Evolutionary conservation across 1,140 invertebrate species (phyloP).

Genomic region (Aphaenogaster rudis): DNA sequence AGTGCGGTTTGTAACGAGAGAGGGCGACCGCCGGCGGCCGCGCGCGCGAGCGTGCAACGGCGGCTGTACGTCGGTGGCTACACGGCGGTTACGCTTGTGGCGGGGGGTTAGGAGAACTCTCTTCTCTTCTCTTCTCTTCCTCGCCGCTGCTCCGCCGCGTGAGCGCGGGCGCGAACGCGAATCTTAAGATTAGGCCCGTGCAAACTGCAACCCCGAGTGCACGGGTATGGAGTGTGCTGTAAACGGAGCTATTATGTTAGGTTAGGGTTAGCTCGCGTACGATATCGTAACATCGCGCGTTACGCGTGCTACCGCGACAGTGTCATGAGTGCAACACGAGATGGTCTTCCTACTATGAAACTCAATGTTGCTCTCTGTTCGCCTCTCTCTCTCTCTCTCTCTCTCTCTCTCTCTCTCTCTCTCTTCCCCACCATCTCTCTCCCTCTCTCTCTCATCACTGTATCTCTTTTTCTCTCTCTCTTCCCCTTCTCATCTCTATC

Average conservation of each 20-base stretch:
- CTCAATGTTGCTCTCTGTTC: conserved; percentile 32
- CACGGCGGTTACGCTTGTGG: conserved; percentile 20
- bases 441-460: no score
- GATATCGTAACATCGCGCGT: conserved; percentile 63
- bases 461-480: background rate
- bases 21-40: conserved; percentile 14
- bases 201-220: no score
- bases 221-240: background rate
- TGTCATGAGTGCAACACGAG: conserved; percentile 77
- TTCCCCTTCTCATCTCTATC: background rate
- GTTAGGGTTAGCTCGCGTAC: conserved; percentile 33
- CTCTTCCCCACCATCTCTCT: no score
- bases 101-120: conserved; percentile 2
- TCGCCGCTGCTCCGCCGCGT: conserved; percentile 1
- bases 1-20: conserved; percentile 42
- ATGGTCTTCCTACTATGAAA: conserved; percentile 58
- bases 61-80: background rate
- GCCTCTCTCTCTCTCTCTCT: conserved; percentile 10
- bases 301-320: conserved; percentile 78
- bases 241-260: background rate
- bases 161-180: conserved; percentile 17
- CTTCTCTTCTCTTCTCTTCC: background rate
- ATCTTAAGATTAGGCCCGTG: conserved; percentile 41
- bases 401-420: background rate
- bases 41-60: conserved; percentile 38